Percentiles rank a stretch among this genome's conserved stretches.
Evolutionary conservation across 2,888 invertebrate species (phyloP).

Genomic region (Dichetophora obliterata): DNA sequence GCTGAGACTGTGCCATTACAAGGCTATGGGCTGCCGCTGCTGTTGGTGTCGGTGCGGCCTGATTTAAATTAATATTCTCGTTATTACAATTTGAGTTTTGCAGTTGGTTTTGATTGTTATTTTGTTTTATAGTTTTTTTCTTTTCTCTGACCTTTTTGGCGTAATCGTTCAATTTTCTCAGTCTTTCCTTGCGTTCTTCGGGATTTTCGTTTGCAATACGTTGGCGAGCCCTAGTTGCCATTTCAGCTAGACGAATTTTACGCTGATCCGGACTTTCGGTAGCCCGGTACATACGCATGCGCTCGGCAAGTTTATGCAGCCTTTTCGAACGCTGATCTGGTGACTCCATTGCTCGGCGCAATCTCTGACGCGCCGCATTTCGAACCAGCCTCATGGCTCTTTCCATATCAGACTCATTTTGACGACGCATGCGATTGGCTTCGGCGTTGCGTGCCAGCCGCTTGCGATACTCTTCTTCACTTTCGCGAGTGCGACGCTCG

Average conservation of each 20-base stretch:
- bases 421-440: slow-evolving; percentile 67
- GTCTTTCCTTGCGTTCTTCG: slow-evolving; percentile 69
- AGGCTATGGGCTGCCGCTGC: slow-evolving; percentile 43
- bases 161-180: slow-evolving; percentile 70
- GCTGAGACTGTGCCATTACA: slow-evolving; percentile 47
- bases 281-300: slow-evolving; percentile 68
- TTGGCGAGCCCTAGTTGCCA: slow-evolving; percentile 68
- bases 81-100: slow-evolving; percentile 62
- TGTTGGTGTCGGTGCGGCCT: slow-evolving; percentile 56
- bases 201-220: slow-evolving; percentile 66
- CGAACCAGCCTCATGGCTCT: slow-evolving; percentile 68
- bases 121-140: slow-evolving; percentile 68
- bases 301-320: slow-evolving; percentile 66
- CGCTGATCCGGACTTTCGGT: slow-evolving; percentile 68
- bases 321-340: slow-evolving; percentile 67
- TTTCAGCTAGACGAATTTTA: slow-evolving; percentile 66
- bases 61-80: slow-evolving; percentile 67
- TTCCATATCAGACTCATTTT: slow-evolving; percentile 68
- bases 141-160: slow-evolving; percentile 70
- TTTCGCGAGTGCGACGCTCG: slow-evolving; percentile 68
- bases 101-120: slow-evolving; percentile 56
- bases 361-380: slow-evolving; percentile 68
- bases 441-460: slow-evolving; percentile 68
- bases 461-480: slow-evolving; percentile 68
- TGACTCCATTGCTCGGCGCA: slow-evolving; percentile 69